Evolutionary conservation across 1,140 invertebrate species (phyloP), one percentile per base, ranked within the genome.

Genomic region (Akabosia matsudoensis): DNA sequence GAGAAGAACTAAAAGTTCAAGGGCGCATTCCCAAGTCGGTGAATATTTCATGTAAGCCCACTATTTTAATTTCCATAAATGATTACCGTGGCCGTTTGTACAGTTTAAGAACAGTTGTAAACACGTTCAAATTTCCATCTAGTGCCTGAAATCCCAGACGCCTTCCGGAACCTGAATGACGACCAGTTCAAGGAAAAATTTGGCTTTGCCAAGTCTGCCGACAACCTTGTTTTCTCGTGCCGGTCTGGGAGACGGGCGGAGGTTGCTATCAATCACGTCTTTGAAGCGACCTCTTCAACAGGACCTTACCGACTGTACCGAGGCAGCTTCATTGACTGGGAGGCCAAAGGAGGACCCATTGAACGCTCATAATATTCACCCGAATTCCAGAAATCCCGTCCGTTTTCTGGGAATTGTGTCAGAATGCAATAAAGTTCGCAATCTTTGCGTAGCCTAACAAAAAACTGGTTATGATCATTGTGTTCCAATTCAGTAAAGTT

Each of bases 71-170:
- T 3, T 22, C 31, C 67, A 13, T 71, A 16, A 64, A 22, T 64
- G 2, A 24, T 0, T 16, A 24, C 3, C 30, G 18, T 7, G 7
- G 45, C 22, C 13, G 10, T 74, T 2, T 10, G 16, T 70, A 3
- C 54, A 51, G 54, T 74, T 61, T 3, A 30, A 18, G 33, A 22
- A 61, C 24, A 74, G 16, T 73, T 7, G 26, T 67, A 56, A n/a
- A n/a, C 18, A 45, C 18, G 7, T 45, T 4, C 34, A 24, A 73
- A 73, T 73, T 33, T 52, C 37, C 13, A 16, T 31, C 30, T 73
- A 80, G 79, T 80, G n/a, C 76, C 76, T 13, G 77, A 80, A 76
- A 75, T 80, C 22, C 74, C 74, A 14, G 77, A 76, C 61, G 77
- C 74, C 54, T 80, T 80, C 73, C 76, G 76, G 51, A 77, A 77